phyloP scores from a whole-genome alignment of 2,113 vertebrate genomes.

The Pyrgilauda ruficollis region DNA sequence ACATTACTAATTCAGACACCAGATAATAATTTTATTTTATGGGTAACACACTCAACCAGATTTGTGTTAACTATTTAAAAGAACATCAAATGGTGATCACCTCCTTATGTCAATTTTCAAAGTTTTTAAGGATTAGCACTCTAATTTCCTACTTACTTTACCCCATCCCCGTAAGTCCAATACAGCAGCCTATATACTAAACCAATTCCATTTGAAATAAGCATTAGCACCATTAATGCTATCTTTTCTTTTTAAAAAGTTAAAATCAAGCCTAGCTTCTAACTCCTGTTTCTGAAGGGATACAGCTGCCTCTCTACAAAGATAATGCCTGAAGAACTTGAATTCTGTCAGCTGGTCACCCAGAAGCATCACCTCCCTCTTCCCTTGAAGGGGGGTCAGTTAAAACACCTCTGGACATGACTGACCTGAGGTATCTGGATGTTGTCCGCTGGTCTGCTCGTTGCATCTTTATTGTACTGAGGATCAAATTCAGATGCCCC shows the following conservation, averaged over 20 bases:
- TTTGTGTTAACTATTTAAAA: background rate
- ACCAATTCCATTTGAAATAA: background rate
- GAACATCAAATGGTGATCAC: background rate
- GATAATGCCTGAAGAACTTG: background rate
- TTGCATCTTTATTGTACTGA: constrained; percentile 97
- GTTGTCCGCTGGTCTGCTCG: constrained; percentile 94
- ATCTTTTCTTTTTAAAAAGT: background rate
- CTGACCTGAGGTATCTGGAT: constrained; percentile 94
- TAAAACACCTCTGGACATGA: background rate
- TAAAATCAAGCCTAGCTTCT: background rate
- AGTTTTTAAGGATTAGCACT: background rate
- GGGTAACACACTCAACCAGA: background rate
- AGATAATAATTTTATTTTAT: background rate
- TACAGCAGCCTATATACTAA: background rate
- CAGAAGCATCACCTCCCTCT: background rate
- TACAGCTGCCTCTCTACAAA: background rate
- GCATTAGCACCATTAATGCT: background rate
- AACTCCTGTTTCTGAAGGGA: background rate
- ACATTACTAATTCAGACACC: background rate
- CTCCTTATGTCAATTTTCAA: background rate
- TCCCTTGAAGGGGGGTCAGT: background rate
- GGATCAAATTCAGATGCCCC: constrained; percentile 97
- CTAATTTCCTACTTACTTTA: background rate
- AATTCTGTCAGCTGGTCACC: background rate
- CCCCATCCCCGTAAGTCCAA: background rate